Evolutionary conservation across 2,888 invertebrate genomes (phyloP), one percentile per base, ranked within the genome.

Genomic region (Furcula furcula): DNA sequence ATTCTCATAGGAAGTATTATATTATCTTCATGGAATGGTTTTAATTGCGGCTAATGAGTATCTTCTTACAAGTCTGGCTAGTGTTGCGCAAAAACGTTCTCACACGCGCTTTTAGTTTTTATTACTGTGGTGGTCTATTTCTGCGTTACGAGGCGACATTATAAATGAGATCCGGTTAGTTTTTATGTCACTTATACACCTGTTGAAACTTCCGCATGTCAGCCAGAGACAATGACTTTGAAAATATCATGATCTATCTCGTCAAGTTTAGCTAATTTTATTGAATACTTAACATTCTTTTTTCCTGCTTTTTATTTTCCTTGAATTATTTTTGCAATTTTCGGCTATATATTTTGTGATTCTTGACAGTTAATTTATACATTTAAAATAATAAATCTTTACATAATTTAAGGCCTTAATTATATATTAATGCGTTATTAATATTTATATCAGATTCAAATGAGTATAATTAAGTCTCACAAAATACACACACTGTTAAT

Each of bases 1-100:
- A 43, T 58, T 65, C 54, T 46, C 46, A 51, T 44, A 55, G 50
- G 57, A 61, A 64, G 55, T 31, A 34, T 43, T 48, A 55, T 62
- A 55, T 63, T 49, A 41, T 18, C 27, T 13, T 46, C 44, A 38
- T 46, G 40, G 42, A 40, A 51, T 41, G 31, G 21, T 46, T 41
- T 55, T 46, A 57, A 61, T 60, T 57, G 47, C 34, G 34, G 21
- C 15, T 46, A 54, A 54, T 48, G 40, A 50, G 38, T 30, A 40
- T 43, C 42, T 42, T 50, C 25, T 41, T 22, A 27, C 33, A 36
- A 31, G 21, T 7, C 29, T 31, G 40, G 36, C 28, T 39, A 18
- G 10, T 12, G 20, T 57, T 57, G 35, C 37, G 31, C 35, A 57
- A 53, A 20, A 33, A 18, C 10, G 15, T 9, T 36, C 43, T 36